Base-by-base conservation (phyloP, 2,888 invertebrate species). In the Xanthostigma xanthostigma region DNA sequence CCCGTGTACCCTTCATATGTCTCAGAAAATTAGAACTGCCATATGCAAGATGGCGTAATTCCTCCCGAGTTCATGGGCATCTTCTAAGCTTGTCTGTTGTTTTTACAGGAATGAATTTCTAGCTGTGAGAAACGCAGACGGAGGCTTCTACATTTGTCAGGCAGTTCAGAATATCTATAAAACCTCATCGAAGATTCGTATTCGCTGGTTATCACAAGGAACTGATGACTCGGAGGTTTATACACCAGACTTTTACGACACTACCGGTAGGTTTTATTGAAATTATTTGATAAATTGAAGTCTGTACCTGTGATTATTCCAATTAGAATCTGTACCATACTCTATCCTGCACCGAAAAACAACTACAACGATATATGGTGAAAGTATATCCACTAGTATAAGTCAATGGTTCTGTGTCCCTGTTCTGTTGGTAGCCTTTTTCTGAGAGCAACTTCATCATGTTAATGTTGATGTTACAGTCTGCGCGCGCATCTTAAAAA, bases 101-200 rank as follows among this genome's bases (percentile, higher is more conserved):
- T 52, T 64, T 66, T 70, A 57, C 59, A 81, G 88, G 64, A 87
- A 88, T 62, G 89, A 91, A 67, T 92, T 90, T 69, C 69, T 94
- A 61, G 93, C 92, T 2, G 90, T 93, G 0, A 78, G 93, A 56
- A 93, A 92, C 64, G 84, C 86, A 0, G 90, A 90, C 63, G 90
- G 90, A 55, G 79, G 84, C 53, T 88, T 87, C 69, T 89, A 84
- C 65, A 78, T 93, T 50, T 93, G 93, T 64, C 90, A 92, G 66
- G 79, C 90, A 1, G 79, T 86, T 69, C 91, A 92, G 70, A 92
- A 93, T 66, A 86, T 93, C 50, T 90, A 88, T 67, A 85, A 85
- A 62, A 81, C 81, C 44, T 87, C 89, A 36, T 78, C 83, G 51
- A 83, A 83, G 64, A 90, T 92, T 62, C 84, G 84, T 61, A 92